Conservation (phyloP, 2,797 vertebrate species). For the Rousettus madagascariensis region DNA sequence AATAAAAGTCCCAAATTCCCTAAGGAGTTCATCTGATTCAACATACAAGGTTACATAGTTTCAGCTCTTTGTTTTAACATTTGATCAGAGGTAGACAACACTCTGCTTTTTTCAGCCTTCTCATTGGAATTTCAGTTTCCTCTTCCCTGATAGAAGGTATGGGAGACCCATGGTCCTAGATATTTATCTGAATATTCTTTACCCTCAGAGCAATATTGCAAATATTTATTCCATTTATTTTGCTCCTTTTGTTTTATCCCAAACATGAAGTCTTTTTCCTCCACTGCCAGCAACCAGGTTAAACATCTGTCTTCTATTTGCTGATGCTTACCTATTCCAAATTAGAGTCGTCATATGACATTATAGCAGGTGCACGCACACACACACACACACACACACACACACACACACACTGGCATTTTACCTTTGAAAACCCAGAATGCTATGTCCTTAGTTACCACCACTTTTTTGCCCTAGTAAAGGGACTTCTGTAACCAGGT, state of each 20-base stretch:
- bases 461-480: not conserved
- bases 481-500: not conserved
- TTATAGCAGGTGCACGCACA: not conserved
- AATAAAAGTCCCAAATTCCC: not conserved
- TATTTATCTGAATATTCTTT: slow-evolving; percentile 5
- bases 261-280: not conserved
- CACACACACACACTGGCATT: not conserved
- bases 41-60: not conserved
- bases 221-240: not conserved
- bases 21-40: not conserved
- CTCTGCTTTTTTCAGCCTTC: not conserved
- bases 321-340: not conserved
- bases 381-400: not conserved
- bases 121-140: not conserved
- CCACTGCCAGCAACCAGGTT: not conserved
- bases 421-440: not conserved
- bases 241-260: not conserved
- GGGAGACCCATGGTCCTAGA: not conserved
- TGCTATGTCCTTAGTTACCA: not conserved
- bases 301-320: not conserved
- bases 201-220: not conserved
- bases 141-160: not conserved
- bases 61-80: not conserved
- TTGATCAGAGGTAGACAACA: not conserved
- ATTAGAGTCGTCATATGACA: not conserved